These are phyloP conservation scores for Mesorhabditis sp. DNA, from an alignment of 2,888 invertebrate species.

Conservation along the genomic window DNA sequence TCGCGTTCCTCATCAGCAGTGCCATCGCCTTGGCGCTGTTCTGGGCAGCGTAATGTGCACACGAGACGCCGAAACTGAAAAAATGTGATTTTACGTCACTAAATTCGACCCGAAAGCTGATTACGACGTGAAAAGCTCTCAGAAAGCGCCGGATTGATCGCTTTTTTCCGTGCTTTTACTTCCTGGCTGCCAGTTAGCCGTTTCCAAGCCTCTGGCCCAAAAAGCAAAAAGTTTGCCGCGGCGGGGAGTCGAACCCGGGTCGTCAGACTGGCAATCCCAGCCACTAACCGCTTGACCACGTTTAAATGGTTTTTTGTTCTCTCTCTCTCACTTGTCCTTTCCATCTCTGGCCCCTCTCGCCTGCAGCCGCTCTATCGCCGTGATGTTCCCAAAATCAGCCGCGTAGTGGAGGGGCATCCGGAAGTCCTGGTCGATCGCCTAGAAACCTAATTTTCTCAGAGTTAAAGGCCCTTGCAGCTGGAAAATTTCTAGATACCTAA, in stretches of 20 bases:
- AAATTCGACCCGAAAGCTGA: neutral
- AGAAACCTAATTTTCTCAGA: slow-evolving; percentile 6
- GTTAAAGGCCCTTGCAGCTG: neutral
- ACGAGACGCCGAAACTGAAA: slow-evolving; percentile 36
- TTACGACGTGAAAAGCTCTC: neutral
- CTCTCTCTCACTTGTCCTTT: slow-evolving; percentile 9
- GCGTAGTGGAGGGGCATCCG: slow-evolving; percentile 50
- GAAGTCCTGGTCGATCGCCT: slow-evolving; percentile 40
- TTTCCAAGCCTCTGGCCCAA: too few species aligned
- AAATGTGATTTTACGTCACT: neutral
- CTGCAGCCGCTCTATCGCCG: slow-evolving; percentile 38
- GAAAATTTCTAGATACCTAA: neutral
- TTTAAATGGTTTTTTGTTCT: too few species aligned
- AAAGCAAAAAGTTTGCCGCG: too few species aligned
- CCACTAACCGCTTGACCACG: too few species aligned
- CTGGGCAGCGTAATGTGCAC: slow-evolving; percentile 56
- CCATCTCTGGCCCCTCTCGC: slow-evolving; percentile 32
- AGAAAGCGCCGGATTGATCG: neutral
- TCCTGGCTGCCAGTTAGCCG: too few species aligned
- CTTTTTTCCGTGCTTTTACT: neutral
- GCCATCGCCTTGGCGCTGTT: slow-evolving; percentile 28
- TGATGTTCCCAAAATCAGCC: slow-evolving; percentile 33
- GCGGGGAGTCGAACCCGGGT: too few species aligned
- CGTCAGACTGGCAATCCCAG: too few species aligned
- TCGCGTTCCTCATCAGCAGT: slow-evolving; percentile 19